These are phyloP conservation scores for Cyclina sinensis DNA, from an alignment of 1,140 invertebrate species.

Conservation along the genomic window DNA sequence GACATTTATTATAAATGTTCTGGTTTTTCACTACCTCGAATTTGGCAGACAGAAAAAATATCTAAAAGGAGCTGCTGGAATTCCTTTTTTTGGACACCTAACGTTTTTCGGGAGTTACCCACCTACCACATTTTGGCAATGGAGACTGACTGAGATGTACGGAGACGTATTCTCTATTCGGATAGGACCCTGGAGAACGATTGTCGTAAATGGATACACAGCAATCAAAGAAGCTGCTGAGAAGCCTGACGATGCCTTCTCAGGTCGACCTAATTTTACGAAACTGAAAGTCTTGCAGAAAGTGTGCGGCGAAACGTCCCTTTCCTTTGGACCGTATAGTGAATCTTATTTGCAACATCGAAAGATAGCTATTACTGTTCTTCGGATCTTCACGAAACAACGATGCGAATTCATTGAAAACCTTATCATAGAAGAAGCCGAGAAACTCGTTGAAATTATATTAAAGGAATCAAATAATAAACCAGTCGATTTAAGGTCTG, in stretches of 20 bases:
- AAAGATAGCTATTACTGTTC: background rate
- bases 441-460: background rate
- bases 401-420: background rate
- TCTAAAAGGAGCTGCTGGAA: conserved; percentile 57
- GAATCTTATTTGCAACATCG: background rate
- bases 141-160: conserved; percentile 41
- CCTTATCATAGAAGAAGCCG: background rate
- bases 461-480: background rate
- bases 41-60: background rate
- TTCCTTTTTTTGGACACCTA: conserved; percentile 62
- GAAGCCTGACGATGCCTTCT: conserved; percentile 5
- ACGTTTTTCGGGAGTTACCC: conserved; percentile 36
- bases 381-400: background rate
- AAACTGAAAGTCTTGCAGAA: background rate
- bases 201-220: conserved; percentile 30
- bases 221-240: conserved; percentile 37
- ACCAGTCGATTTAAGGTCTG: background rate
- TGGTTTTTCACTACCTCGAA: background rate
- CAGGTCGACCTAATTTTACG: background rate
- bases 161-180: conserved; percentile 57
- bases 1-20: background rate
- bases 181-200: conserved; percentile 40
- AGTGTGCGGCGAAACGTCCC: background rate
- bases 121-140: background rate
- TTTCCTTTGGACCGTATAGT: conserved; percentile 22